phyloP scores from a whole-genome alignment of 2,797 vertebrate genomes.

The Sternarchorhynchus goeldii region DNA sequence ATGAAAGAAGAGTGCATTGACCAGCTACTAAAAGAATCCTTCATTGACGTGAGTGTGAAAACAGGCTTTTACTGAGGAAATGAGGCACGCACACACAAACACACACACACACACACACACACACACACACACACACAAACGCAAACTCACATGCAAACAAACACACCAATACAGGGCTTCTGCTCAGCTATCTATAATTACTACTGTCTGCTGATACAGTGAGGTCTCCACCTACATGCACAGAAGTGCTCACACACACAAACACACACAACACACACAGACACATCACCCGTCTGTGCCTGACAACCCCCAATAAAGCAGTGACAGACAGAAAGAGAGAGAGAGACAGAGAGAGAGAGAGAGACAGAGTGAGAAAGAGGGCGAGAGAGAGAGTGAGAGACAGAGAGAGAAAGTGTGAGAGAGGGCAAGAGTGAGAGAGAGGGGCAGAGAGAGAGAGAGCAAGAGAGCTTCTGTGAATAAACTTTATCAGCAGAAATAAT shows the following conservation, averaged over 20 bases:
- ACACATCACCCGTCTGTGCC: background rate
- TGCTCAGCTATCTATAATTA: conserved; percentile 53
- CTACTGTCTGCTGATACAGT: conserved; percentile 42
- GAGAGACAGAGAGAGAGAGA: background rate
- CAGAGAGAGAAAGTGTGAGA: too few species aligned
- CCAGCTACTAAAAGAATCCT: conserved; percentile 66
- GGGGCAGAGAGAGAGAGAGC: background rate
- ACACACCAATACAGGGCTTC: conserved; percentile 16
- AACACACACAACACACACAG: background rate
- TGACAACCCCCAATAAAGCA: conserved; percentile 38
- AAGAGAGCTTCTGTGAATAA: background rate
- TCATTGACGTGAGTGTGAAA: conserved; percentile 45
- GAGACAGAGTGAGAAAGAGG: background rate
- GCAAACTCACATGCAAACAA: conserved; percentile 7
- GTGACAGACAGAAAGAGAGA: background rate
- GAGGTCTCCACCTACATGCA: conserved; percentile 39
- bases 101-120: background rate
- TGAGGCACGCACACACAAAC: conserved; percentile 21
- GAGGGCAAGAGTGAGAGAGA: too few species aligned
- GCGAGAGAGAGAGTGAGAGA: too few species aligned
- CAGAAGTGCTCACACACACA: conserved; percentile 22
- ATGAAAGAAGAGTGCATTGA: conserved; percentile 51
- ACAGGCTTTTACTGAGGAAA: conserved; percentile 55
- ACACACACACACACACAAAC: conserved; percentile 8
- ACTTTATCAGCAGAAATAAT: too few species aligned